Base-by-base conservation (phyloP, 2,797 vertebrate species). In the Petrocephalus sullivani region DNA sequence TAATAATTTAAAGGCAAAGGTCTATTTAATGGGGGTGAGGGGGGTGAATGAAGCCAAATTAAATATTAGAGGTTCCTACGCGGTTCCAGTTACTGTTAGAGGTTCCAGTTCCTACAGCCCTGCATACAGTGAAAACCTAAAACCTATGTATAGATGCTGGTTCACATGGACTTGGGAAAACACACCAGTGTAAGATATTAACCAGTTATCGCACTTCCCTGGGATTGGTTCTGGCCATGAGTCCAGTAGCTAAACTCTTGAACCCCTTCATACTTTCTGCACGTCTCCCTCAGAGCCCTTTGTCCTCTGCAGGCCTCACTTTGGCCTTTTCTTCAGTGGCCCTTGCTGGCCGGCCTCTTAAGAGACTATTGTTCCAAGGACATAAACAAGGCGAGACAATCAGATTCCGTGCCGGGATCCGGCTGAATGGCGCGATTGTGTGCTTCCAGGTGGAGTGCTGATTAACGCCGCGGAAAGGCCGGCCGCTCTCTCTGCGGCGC, bases 331-430 rank as follows among this genome's bases (percentile, higher is more conserved):
- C 53, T 12, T 53, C 21, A 19, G 60, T 0, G 21, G n/a, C 1
- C 54, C 14, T 14, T n/a, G 7, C 51, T 61, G 10, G 23, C 51
- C 23, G 8, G 33, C 71, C 33, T 82, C 37, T 67, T 41, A 49
- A 58, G 53, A 14, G 37, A 41, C 67, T 94, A 96, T 95, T 96
- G 96, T 96, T 95, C 94, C 92, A 93, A 93, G 95, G 96, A 96
- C 94, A 93, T 95, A 97, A 96, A 96, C 95, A 95, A 94, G 95
- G 95, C 96, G 94, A 95, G 95, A 93, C 96, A 96, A 96, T 96
- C 95, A 95, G 95, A 96, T 95, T 37, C 93, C 91, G 90, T 93
- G 95, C 96, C 8, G 56, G 53, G 84, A 21, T 53, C 54, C 6
- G 1, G 78, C 94, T 96, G 94, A 96, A 95, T 95, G 92, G 94